phyloP scores from a whole-genome alignment of 2,113 vertebrate genomes.

The Dascyllus trimaculatus region DNA sequence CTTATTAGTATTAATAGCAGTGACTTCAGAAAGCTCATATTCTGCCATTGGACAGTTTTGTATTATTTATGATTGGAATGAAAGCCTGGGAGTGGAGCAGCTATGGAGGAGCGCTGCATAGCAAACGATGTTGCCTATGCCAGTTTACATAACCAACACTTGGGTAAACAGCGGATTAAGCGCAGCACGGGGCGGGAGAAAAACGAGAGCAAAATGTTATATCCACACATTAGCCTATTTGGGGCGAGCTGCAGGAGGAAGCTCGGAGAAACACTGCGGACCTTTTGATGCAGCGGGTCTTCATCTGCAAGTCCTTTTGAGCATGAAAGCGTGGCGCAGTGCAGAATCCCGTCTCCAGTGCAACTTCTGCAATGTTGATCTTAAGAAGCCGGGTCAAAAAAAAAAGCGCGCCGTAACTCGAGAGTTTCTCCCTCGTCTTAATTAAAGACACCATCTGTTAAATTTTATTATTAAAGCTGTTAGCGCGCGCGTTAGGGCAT shows the following conservation, averaged over 20 bases:
- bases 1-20: constrained; percentile 87
- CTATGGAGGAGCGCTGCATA: constrained; percentile 66
- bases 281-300: constrained; percentile 65
- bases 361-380: constrained; percentile 51
- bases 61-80: constrained; percentile 85
- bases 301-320: constrained; percentile 77
- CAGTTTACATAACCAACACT: constrained; percentile 76
- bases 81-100: constrained; percentile 71
- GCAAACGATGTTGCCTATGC: constrained; percentile 73
- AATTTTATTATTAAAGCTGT: constrained; percentile 58
- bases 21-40: constrained; percentile 84
- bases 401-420: constrained; percentile 28
- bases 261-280: constrained; percentile 30
- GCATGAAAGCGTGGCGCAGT: constrained; percentile 47
- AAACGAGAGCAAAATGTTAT: constrained; percentile 70
- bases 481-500: constrained; percentile 12
- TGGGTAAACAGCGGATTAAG: constrained; percentile 76
- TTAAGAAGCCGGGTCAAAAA: constrained; percentile 55
- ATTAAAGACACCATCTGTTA: constrained; percentile 74
- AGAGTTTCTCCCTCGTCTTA: constrained; percentile 32
- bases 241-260: constrained; percentile 24
- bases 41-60: constrained; percentile 82
- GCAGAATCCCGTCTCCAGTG: constrained; percentile 46
- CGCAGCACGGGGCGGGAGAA: constrained; percentile 31
- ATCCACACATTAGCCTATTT: constrained; percentile 59